Evolutionary conservation across 2,888 invertebrate genomes (phyloP).

Genomic region (Himalopsyche anomala): DNA sequence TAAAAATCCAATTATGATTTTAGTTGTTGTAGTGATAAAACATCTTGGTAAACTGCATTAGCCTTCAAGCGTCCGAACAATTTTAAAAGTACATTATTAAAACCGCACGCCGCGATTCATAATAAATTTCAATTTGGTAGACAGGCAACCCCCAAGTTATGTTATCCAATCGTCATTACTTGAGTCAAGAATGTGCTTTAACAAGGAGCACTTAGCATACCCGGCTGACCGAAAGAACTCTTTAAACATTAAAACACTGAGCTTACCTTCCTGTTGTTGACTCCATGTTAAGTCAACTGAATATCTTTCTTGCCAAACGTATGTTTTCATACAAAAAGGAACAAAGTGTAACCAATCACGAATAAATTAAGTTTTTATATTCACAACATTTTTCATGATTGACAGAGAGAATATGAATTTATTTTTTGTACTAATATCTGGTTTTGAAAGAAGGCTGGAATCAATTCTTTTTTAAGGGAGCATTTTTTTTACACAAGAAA

Average conservation of each 20-base stretch:
- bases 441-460: too few species aligned
- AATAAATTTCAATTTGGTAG: constrained; percentile 14
- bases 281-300: not conserved
- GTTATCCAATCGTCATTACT: constrained; percentile 37
- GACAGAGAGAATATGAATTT: too few species aligned
- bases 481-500: too few species aligned
- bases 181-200: constrained; percentile 3
- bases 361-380: too few species aligned
- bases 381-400: too few species aligned
- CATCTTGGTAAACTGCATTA: not conserved
- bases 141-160: constrained; percentile 17
- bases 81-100: not conserved
- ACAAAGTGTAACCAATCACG: too few species aligned
- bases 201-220: constrained; percentile 37
- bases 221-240: not conserved
- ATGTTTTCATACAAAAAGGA: not conserved
- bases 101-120: constrained; percentile 3
- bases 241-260: not conserved
- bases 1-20: too few species aligned
- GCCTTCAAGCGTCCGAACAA: not conserved
- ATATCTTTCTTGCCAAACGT: not conserved
- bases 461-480: too few species aligned
- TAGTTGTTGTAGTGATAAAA: not conserved
- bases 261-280: not conserved
- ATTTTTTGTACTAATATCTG: too few species aligned